Conservation (phyloP, 2,113 vertebrate species). For the Cariama cristata region DNA sequence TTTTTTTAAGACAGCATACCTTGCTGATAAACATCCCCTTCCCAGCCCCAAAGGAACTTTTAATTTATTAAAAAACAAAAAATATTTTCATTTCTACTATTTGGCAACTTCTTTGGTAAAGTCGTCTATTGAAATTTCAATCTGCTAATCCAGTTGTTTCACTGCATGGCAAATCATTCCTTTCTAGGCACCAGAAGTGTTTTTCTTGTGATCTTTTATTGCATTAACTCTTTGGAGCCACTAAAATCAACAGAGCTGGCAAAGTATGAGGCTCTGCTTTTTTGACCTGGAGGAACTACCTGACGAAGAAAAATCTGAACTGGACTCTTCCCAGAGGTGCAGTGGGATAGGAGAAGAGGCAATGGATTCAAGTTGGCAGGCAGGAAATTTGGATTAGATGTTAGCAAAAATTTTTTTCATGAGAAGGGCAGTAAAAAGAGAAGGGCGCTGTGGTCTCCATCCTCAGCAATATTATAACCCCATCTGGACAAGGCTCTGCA, state of each 20-base stretch:
- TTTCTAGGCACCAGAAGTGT: background rate
- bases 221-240: background rate
- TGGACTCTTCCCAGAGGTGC: background rate
- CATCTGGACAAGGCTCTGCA: background rate
- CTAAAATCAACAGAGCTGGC: background rate
- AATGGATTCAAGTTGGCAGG: background rate
- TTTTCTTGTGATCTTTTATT: background rate
- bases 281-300: background rate
- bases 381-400: background rate
- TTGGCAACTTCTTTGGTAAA: background rate
- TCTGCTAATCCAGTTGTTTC: background rate
- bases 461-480: background rate
- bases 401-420: background rate
- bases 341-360: background rate
- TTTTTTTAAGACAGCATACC: background rate
- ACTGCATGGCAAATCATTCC: background rate
- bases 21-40: background rate
- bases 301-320: background rate
- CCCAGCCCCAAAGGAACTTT: background rate
- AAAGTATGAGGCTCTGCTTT: background rate
- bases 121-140: background rate
- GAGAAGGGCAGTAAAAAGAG: background rate
- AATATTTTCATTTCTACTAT: background rate
- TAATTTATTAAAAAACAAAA: background rate
- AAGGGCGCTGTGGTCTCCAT: background rate